Conservation (phyloP, 2,888 invertebrate species). For the Nymphalis urticae region DNA sequence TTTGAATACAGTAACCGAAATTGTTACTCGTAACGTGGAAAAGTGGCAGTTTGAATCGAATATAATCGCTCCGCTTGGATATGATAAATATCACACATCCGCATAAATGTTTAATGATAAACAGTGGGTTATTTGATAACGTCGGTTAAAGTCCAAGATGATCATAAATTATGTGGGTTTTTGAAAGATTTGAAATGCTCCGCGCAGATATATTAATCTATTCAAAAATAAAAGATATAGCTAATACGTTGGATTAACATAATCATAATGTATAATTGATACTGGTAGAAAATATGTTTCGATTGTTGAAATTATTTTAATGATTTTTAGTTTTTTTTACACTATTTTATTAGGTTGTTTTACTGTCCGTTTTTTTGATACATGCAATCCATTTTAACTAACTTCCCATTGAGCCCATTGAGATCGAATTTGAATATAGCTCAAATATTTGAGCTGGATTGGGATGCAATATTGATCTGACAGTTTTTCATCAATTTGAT, state of each 20-base stretch:
- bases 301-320: no score
- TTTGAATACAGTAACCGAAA: conserved; percentile 46
- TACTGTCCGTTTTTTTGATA: no score
- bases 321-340: no score
- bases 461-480: no score
- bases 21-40: conserved; percentile 45
- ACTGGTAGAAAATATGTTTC: no score
- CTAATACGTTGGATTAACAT: not conserved
- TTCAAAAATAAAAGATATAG: not conserved
- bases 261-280: not conserved
- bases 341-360: no score
- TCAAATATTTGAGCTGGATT: no score
- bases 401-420: no score
- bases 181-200: not conserved
- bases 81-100: conserved; percentile 33
- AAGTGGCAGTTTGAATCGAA: conserved; percentile 39
- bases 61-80: conserved; percentile 31
- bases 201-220: not conserved
- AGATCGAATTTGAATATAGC: no score
- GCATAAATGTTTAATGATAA: conserved; percentile 24
- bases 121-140: conserved; percentile 17
- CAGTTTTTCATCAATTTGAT: no score
- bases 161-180: conserved; percentile 13
- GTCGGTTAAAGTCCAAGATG: conserved; percentile 14
- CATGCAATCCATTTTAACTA: no score